Conservation (phyloP, 2,113 vertebrate species). For the Apaloderma vittatum region DNA sequence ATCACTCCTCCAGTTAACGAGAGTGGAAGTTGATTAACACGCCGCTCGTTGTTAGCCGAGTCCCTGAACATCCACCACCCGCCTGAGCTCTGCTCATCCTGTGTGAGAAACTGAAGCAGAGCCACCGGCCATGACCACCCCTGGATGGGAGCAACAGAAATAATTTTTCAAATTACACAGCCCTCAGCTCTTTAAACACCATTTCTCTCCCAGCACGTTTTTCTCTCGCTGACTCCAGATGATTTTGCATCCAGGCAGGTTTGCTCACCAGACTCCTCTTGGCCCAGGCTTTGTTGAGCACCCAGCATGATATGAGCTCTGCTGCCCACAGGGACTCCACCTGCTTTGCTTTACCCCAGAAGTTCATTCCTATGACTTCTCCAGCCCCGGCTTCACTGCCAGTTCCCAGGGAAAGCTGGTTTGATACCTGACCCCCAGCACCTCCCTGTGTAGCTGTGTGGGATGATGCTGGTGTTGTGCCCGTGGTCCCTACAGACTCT, state of each 20-base stretch:
- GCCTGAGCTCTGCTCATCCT: not conserved
- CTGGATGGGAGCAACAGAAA: not conserved
- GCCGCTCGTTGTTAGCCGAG: not conserved
- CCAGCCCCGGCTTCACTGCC: not conserved
- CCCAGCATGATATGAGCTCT: not conserved
- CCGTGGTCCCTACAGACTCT: not conserved
- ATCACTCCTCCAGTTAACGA: not conserved
- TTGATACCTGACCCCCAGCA: not conserved
- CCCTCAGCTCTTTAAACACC: not conserved
- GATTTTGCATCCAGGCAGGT: not conserved
- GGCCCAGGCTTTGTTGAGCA: not conserved
- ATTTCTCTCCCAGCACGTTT: not conserved
- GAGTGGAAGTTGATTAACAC: not conserved
- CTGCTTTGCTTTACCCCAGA: not conserved
- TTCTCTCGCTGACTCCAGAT: fast-evolving
- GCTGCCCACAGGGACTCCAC: not conserved
- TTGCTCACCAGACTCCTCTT: not conserved
- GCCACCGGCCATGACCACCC: fast-evolving
- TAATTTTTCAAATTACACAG: not conserved
- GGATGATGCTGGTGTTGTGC: not conserved
- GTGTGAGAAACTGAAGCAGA: not conserved
- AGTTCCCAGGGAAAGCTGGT: not conserved
- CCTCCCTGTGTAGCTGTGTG: not conserved
- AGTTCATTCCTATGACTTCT: not conserved
- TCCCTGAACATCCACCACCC: not conserved